Base-by-base conservation (phyloP, 2,113 vertebrate species). In the Picathartes gymnocephalus region DNA sequence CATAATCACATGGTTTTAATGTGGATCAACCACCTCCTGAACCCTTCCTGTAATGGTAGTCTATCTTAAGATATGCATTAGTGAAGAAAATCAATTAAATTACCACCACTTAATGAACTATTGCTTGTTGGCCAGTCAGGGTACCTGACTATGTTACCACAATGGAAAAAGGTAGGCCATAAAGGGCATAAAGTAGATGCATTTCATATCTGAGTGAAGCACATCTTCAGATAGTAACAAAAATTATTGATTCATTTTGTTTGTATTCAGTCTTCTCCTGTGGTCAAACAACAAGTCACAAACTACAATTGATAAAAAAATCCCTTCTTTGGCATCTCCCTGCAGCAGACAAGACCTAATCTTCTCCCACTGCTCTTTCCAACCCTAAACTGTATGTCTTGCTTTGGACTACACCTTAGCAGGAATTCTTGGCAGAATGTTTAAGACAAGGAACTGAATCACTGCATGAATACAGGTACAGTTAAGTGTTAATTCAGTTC, bases 81-180 rank as follows among this genome's bases (percentile, higher is more conserved):
- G 48, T 56, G 65, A 87, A 65, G 44, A 95, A 89, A 95, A 95
- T 79, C 92, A 76, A 95, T 95, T 81, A 84, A 81, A 91, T 94
- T 89, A 25, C 69, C 73, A 79, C 70, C 44, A 79, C 48, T 87
- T 94, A 71, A 95, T 81, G 69, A 94, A 66, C 65, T 71, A 74
- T 68, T 89, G 1, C 44, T 74, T 81, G 61, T 51, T 77, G 71
- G 27, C 17, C 17, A 57, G 60, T 68, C 65, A 85, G n/a, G 35
- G 37, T 78, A 92, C 48, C 44, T 56, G 60, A 66, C 39, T 77
- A 9, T 15, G 17, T 71, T 91, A 89, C 47, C 57, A 71, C 74
- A 87, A 91, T 78, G 68, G 5, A 94, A 89, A 78, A 82, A 88
- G 81, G 58, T 28, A 47, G 51, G 11, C 33, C 39, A 78, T 94